Evolutionary conservation across 2,113 vertebrate species (phyloP).

Genomic region (Pantherophis guttatus): DNA sequence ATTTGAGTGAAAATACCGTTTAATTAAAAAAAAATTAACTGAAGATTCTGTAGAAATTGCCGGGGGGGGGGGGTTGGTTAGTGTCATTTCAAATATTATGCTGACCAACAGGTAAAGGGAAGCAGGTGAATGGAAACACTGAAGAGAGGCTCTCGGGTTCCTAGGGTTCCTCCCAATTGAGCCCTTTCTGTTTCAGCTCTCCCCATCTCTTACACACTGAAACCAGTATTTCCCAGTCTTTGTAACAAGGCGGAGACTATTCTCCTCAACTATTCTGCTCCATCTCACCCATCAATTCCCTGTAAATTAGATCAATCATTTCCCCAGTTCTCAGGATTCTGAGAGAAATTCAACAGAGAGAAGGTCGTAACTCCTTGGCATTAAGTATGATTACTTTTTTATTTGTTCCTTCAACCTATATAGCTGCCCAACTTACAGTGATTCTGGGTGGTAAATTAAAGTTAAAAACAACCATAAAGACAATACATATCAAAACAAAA

Average conservation of each 20-base stretch:
- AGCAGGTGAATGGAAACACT: not conserved
- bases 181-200: not conserved
- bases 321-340: not conserved
- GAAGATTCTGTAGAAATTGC: not conserved
- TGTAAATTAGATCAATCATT: not conserved
- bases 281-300: not conserved
- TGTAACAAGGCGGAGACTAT: not conserved
- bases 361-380: not conserved
- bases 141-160: not conserved
- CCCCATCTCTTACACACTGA: not conserved
- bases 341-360: not conserved
- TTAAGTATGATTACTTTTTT: too few relatives aligned
- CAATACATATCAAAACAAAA: not conserved
- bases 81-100: not conserved
- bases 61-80: not conserved
- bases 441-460: not conserved
- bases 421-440: not conserved
- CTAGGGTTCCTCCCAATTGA: not conserved
- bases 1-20: not conserved
- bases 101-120: not conserved
- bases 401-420: not conserved
- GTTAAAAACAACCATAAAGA: not conserved
- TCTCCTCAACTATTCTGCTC: not conserved
- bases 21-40: not conserved
- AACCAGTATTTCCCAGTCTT: not conserved